Evolutionary conservation across 1,140 invertebrate genomes (phyloP).

Genomic region (Lutraria rhynchaena): DNA sequence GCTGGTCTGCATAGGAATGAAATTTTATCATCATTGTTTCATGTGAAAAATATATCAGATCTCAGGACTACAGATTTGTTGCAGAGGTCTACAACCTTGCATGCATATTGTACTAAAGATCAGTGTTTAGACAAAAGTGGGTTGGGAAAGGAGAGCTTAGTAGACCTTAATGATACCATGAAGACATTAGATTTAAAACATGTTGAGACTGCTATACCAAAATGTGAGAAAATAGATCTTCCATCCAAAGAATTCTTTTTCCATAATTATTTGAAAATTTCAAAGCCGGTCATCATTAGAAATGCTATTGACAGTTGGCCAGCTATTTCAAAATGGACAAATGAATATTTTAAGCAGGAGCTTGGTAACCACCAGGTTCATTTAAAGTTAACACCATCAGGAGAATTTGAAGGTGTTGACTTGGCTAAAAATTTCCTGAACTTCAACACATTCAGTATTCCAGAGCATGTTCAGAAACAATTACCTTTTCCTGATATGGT

Average conservation of each 20-base stretch:
- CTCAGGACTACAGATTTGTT: slow-evolving; percentile 33
- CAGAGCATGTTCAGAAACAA: slow-evolving; percentile 65
- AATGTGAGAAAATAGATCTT: slow-evolving; percentile 72
- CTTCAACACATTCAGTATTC: slow-evolving; percentile 71
- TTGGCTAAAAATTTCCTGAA: slow-evolving; percentile 71
- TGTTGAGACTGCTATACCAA: slow-evolving; percentile 47
- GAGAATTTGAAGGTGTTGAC: slow-evolving; percentile 80
- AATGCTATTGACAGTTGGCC: slow-evolving; percentile 71
- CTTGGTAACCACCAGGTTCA: slow-evolving; percentile 74
- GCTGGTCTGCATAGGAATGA: slow-evolving; percentile 71
- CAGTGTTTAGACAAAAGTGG: neutral
- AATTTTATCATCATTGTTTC: slow-evolving; percentile 69
- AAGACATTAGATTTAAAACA: slow-evolving; percentile 15
- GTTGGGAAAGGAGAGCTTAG: neutral
- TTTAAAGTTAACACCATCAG: slow-evolving; percentile 76
- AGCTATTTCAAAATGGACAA: slow-evolving; percentile 77
- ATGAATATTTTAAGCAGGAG: slow-evolving; percentile 68
- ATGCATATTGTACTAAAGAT: neutral
- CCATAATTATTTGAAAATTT: slow-evolving; percentile 74
- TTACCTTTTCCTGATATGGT: slow-evolving; percentile 77
- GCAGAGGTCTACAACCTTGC: neutral
- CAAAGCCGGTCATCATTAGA: slow-evolving; percentile 78
- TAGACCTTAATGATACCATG: neutral
- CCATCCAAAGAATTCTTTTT: slow-evolving; percentile 72
- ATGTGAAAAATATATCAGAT: slow-evolving; percentile 60